These are phyloP conservation scores for Smutsia gigantea DNA, from an alignment of 2,797 vertebrate genomes.

Conservation along the genomic window DNA sequence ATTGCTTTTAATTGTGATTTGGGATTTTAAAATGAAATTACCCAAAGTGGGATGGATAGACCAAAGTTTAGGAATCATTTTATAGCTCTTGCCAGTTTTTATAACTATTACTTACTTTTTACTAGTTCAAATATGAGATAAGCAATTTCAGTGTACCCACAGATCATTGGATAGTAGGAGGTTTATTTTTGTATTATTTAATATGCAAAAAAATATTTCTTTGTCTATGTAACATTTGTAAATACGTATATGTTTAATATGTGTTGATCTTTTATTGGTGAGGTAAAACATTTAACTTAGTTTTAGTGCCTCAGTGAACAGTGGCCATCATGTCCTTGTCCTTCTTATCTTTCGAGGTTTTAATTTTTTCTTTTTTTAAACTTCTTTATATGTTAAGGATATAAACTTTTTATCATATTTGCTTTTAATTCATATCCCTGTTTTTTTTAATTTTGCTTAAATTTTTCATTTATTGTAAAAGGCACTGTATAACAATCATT, in stretches of 20 bases:
- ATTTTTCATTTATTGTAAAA: conserved; percentile 31
- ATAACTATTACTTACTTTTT: not conserved
- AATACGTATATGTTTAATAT: not conserved
- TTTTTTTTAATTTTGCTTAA: conserved; percentile 22
- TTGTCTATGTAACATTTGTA: not conserved
- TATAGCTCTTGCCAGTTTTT: not conserved
- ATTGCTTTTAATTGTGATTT: conserved; percentile 35
- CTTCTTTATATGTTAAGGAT: not conserved
- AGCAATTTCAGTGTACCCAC: not conserved
- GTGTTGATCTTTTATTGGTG: not conserved
- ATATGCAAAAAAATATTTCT: not conserved
- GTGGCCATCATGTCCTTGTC: not conserved
- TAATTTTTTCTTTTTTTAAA: conserved; percentile 6
- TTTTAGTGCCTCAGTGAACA: not conserved
- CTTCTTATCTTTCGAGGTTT: not conserved
- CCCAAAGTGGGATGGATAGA: not conserved
- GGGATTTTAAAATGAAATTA: conserved; percentile 8
- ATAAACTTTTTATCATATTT: not conserved
- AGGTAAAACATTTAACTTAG: not conserved
- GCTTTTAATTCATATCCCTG: conserved; percentile 15
- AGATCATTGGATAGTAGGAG: not conserved
- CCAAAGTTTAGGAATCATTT: not conserved
- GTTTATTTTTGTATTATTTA: conserved; percentile 13
- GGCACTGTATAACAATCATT: not conserved
- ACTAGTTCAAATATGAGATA: not conserved